Conservation (phyloP, 2,797 vertebrate species). For the Hafferia zeledoni region DNA sequence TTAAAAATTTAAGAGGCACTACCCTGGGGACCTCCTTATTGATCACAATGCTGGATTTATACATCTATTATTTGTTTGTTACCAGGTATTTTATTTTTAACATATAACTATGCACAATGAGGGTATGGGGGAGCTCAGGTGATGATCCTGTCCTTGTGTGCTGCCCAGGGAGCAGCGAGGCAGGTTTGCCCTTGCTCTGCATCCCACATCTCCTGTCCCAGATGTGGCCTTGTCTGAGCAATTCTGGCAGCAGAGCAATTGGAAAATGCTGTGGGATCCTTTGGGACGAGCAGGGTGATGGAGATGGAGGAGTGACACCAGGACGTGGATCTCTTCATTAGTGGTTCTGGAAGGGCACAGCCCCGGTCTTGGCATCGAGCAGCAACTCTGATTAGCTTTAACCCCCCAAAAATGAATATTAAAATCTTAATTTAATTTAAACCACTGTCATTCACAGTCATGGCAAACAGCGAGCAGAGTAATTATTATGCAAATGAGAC, state of each 20-base stretch:
- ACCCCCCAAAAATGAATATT: conserved; percentile 61
- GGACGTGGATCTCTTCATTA: background rate
- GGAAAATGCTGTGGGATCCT: accelerated
- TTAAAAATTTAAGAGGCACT: background rate
- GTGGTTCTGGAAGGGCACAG: background rate
- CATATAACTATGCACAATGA: accelerated
- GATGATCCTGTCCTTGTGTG: accelerated
- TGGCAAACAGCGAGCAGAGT: conserved; percentile 74
- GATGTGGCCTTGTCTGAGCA: background rate
- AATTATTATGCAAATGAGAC: conserved; percentile 83
- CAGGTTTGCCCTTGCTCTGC: background rate
- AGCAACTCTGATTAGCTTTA: conserved; percentile 68
- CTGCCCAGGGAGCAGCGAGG: background rate
- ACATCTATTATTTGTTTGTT: accelerated
- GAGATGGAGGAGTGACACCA: background rate
- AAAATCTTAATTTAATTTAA: conserved; percentile 81
- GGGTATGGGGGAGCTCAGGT: background rate
- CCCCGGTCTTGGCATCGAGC: background rate
- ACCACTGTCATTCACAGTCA: conserved; percentile 76
- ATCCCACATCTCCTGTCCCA: background rate
- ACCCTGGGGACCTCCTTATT: accelerated
- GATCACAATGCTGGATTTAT: background rate
- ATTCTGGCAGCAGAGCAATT: background rate
- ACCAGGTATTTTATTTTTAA: no score
- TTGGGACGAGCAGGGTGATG: background rate